These are phyloP conservation scores for Steinernema hermaphroditum DNA, from an alignment of 2,888 invertebrate genomes.

Conservation along the genomic window DNA sequence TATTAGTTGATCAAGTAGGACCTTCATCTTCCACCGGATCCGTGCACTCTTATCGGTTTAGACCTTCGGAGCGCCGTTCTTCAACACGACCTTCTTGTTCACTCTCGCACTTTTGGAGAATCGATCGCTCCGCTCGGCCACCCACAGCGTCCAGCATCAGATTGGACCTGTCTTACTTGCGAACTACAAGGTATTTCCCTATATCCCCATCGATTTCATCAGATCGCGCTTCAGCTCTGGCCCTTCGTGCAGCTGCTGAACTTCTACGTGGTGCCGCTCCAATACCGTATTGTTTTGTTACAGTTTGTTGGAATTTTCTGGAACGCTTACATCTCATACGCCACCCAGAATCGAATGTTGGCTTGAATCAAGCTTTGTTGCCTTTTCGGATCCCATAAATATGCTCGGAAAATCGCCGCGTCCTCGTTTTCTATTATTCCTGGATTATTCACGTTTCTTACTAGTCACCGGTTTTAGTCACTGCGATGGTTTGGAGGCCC, in stretches of 20 bases:
- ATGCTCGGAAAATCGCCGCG: too few relatives aligned
- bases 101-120: slow-evolving; percentile 33
- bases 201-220: too few relatives aligned
- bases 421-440: too few relatives aligned
- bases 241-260: slow-evolving; percentile 43
- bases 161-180: slow-evolving; percentile 39
- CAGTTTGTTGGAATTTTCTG: slow-evolving; percentile 43
- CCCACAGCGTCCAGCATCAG: slow-evolving; percentile 30
- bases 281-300: slow-evolving; percentile 43
- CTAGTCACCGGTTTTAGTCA: not conserved
- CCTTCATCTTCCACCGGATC: not conserved
- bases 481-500: slow-evolving; percentile 23
- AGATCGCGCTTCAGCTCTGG: slow-evolving; percentile 43
- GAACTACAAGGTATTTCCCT: slow-evolving; percentile 43
- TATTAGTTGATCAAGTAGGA: slow-evolving; percentile 50
- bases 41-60: slow-evolving; percentile 30
- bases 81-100: slow-evolving; percentile 40
- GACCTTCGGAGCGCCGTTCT: slow-evolving; percentile 39
- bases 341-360: slow-evolving; percentile 16
- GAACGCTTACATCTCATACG: slow-evolving; percentile 20
- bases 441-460: too few relatives aligned
- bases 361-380: slow-evolving; percentile 29
- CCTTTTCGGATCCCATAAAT: not conserved
- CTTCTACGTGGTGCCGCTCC: slow-evolving; percentile 39
- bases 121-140: slow-evolving; percentile 8